Evolutionary conservation across 2,113 vertebrate species (phyloP).

Genomic region (Thomomys bottae): DNA sequence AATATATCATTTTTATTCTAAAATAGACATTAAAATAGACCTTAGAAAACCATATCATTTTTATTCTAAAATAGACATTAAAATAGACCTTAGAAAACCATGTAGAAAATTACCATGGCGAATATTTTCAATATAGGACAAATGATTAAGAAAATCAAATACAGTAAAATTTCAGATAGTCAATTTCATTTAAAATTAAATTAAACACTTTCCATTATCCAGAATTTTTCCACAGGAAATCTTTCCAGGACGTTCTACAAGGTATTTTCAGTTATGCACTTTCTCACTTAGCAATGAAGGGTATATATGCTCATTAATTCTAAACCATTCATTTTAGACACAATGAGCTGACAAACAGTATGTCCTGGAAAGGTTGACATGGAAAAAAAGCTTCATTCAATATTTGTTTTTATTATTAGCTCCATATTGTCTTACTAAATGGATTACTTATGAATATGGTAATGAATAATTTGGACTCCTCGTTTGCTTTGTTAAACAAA

Average conservation of each 20-base stretch:
- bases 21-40: neutral
- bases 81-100: neutral
- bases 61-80: neutral
- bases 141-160: constrained; percentile 7
- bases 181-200: constrained; percentile 3
- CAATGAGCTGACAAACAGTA: constrained; percentile 47
- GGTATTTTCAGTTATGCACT: neutral
- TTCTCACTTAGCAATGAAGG: constrained; percentile 7
- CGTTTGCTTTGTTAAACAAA: constrained; percentile 75
- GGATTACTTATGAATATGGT: constrained; percentile 77
- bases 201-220: neutral
- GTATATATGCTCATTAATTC: constrained; percentile 51
- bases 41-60: neutral
- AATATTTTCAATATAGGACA: neutral
- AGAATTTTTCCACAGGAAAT: constrained; percentile 11
- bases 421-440: constrained; percentile 61
- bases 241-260: neutral
- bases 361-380: constrained; percentile 29
- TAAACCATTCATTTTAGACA: constrained; percentile 44
- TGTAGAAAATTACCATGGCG: neutral
- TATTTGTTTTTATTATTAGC: constrained; percentile 80
- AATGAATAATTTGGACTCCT: constrained; percentile 71
- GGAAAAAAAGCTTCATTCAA: constrained; percentile 65
- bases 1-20: no score
- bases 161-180: constrained; percentile 19